A percentile compares a stretch with the other conserved stretches of the same genome.
phyloP scores from a whole-genome alignment of 2,113 vertebrate species.

The Heterotis niloticus region DNA sequence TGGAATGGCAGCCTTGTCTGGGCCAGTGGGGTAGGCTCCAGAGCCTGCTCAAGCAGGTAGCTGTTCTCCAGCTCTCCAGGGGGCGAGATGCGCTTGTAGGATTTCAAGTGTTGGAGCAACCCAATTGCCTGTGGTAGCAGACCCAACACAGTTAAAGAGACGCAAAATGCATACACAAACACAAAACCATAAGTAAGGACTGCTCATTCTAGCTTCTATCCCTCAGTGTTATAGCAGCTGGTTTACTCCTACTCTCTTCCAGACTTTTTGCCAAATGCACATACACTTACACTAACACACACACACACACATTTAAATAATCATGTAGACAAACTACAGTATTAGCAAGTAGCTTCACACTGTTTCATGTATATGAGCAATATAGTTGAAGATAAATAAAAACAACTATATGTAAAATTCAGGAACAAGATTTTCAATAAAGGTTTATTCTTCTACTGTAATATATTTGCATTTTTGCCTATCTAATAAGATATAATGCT shows the following conservation, averaged over 20 bases:
- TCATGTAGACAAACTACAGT: background rate
- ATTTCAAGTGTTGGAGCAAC: conserved; percentile 84
- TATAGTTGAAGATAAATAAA: background rate
- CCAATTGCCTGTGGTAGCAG: conserved; percentile 69
- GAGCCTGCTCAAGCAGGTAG: conserved; percentile 72
- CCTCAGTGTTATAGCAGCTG: no score
- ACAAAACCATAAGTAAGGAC: no score
- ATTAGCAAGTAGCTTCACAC: background rate
- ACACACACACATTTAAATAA: background rate
- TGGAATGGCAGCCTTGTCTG: conserved; percentile 86
- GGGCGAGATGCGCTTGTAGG: conserved; percentile 77
- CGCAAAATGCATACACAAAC: background rate
- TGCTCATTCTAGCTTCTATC: no score
- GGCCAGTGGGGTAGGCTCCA: conserved; percentile 68
- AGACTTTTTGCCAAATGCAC: no score
- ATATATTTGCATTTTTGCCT: no score
- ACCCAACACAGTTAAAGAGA: background rate
- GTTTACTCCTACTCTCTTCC: no score
- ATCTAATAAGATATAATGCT: background rate
- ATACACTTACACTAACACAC: no score
- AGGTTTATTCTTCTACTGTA: no score
- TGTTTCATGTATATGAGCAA: background rate
- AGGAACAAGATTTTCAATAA: no score
- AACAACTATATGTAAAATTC: no score
- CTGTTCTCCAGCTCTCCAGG: conserved; percentile 79